Evolutionary conservation across 2,113 vertebrate species (phyloP).

Genomic region (Parus major): DNA sequence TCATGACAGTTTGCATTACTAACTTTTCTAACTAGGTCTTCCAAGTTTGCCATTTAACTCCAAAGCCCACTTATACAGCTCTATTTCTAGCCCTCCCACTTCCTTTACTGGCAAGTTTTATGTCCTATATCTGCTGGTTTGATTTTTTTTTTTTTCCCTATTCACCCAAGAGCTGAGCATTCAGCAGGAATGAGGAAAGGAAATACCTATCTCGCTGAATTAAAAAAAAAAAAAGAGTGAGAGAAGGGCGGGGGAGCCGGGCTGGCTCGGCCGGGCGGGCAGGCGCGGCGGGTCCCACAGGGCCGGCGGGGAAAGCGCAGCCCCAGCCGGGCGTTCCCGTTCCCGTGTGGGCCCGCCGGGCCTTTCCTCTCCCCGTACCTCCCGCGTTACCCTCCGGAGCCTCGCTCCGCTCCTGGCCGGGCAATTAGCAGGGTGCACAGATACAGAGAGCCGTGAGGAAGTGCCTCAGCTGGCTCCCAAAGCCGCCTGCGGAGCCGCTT

Average conservation of each 20-base stretch:
- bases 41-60: not conserved
- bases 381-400: no score
- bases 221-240: fast-evolving
- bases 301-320: not conserved
- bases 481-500: not conserved
- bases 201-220: not conserved
- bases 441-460: not conserved
- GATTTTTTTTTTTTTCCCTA: no score
- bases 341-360: no score
- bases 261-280: not conserved
- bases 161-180: not conserved
- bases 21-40: not conserved
- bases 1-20: not conserved
- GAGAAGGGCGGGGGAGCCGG: no score
- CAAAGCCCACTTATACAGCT: not conserved
- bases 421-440: not conserved
- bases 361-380: not conserved
- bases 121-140: not conserved
- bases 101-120: not conserved
- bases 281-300: not conserved
- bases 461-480: not conserved
- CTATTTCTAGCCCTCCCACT: not conserved
- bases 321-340: not conserved
- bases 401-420: not conserved
- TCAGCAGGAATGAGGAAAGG: not conserved